phyloP scores from a whole-genome alignment of 2,797 vertebrate genomes.

The Zalophus californianus region DNA sequence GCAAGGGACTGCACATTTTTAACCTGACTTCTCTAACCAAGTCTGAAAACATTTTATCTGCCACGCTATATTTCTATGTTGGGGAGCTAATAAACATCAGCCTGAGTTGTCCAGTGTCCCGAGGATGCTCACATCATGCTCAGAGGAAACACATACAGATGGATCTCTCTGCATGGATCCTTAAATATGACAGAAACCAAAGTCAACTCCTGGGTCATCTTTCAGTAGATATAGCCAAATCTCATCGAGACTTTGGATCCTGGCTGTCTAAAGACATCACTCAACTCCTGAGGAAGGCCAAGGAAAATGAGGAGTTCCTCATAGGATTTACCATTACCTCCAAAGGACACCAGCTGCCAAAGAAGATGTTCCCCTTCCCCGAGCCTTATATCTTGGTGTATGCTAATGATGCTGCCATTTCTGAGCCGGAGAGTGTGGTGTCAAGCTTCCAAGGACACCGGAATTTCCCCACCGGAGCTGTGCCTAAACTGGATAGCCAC shows the following conservation, averaged over 20 bases:
- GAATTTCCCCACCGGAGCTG: constrained; percentile 57
- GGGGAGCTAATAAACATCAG: constrained; percentile 90
- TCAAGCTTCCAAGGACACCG: constrained; percentile 91
- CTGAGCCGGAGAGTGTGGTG: constrained; percentile 94
- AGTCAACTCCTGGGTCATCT: constrained; percentile 90
- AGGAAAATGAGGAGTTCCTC: constrained; percentile 90
- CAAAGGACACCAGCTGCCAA: constrained; percentile 85
- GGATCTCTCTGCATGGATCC: constrained; percentile 92
- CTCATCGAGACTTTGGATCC: constrained; percentile 87
- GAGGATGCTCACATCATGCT: constrained; percentile 78
- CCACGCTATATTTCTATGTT: constrained; percentile 93
- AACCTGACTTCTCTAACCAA: constrained; percentile 96
- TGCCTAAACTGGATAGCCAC: constrained; percentile 57
- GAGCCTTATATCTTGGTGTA: constrained; percentile 96
- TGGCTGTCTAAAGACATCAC: constrained; percentile 98
- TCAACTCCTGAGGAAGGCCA: constrained; percentile 90
- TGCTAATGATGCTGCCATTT: constrained; percentile 96
- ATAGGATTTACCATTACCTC: constrained; percentile 91
- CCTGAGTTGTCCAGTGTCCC: constrained; percentile 83
- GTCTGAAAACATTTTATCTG: constrained; percentile 95
- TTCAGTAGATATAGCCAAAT: constrained; percentile 89
- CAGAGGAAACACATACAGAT: constrained; percentile 87
- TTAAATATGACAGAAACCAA: constrained; percentile 87
- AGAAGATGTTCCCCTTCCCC: constrained; percentile 86
- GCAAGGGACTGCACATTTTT: constrained; percentile 92